Evolutionary conservation across 2,888 invertebrate genomes (phyloP).

Genomic region (Plusia festucae): DNA sequence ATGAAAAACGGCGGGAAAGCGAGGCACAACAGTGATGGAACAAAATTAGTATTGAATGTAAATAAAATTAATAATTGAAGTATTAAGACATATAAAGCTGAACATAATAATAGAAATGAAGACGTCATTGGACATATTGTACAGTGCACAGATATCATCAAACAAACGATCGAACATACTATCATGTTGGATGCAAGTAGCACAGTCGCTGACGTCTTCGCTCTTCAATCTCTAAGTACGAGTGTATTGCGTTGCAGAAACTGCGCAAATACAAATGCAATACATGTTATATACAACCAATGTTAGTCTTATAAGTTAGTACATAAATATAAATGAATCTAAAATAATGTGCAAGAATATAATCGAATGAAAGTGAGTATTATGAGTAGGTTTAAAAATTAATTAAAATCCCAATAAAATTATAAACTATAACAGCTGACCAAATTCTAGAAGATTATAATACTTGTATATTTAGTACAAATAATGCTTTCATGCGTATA

Average conservation of each 20-base stretch:
- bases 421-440: constrained; percentile 29
- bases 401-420: constrained; percentile 11
- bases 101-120: constrained; percentile 33
- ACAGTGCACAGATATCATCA: constrained; percentile 78
- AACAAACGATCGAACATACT: constrained; percentile 78
- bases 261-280: constrained; percentile 82
- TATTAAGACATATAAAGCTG: constrained; percentile 43
- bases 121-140: constrained; percentile 67
- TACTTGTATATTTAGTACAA: constrained; percentile 28
- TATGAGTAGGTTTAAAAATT: constrained; percentile 8
- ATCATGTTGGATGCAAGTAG: constrained; percentile 81
- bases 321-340: constrained; percentile 39
- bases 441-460: constrained; percentile 24
- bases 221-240: constrained; percentile 86
- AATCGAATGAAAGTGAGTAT: constrained; percentile 16
- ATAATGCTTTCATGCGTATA: constrained; percentile 38
- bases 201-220: constrained; percentile 78
- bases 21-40: constrained; percentile 21
- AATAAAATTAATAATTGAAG: constrained; percentile 29
- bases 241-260: constrained; percentile 87
- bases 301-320: constrained; percentile 62
- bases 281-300: constrained; percentile 59
- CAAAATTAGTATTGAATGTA: constrained; percentile 7
- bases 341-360: constrained; percentile 48
- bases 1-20: constrained; percentile 48